These are phyloP conservation scores for Blastomussa wellsi DNA, from an alignment of 92 coral and sea anemone genomes.

Conservation along the genomic window DNA sequence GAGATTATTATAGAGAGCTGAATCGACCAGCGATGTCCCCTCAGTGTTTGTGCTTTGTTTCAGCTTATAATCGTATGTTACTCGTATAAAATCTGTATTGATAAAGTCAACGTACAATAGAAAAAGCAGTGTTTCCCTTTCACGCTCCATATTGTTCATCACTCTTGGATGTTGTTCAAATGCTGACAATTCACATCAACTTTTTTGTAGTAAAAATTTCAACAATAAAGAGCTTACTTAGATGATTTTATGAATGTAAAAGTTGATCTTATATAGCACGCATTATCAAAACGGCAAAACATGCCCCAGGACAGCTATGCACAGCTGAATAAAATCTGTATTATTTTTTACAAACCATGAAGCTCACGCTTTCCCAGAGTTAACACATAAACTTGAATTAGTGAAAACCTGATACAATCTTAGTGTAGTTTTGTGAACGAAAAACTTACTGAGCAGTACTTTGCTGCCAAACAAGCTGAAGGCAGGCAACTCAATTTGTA, in stretches of 20 bases:
- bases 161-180: neutral
- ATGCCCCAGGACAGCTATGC: neutral
- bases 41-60: neutral
- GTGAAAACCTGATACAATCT: too few relatives aligned
- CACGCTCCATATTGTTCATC: neutral
- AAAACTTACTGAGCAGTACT: neutral
- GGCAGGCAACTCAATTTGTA: neutral
- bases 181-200: neutral
- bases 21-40: constrained; percentile 3
- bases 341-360: neutral
- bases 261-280: neutral
- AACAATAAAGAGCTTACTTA: neutral
- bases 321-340: neutral
- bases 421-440: neutral
- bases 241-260: neutral
- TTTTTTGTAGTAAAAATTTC: neutral
- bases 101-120: neutral
- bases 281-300: neutral
- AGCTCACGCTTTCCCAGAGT: neutral
- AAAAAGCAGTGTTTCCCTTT: neutral
- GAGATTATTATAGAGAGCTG: neutral
- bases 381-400: neutral
- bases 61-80: neutral
- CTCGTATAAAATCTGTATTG: neutral
- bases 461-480: neutral